phyloP scores from a whole-genome alignment of 2,797 vertebrate genomes.

The Myotis daubentonii region DNA sequence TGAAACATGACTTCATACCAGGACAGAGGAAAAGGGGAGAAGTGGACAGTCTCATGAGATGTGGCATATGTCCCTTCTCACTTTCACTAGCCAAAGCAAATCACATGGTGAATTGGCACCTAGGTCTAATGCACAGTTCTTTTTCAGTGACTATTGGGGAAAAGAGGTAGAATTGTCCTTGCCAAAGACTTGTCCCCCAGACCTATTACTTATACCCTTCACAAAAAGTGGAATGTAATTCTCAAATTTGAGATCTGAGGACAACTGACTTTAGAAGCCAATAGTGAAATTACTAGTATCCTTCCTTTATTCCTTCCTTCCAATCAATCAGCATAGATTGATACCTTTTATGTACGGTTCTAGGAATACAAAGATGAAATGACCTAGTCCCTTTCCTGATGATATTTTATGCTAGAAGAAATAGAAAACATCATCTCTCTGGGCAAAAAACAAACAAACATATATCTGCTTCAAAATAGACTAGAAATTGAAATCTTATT shows the following conservation, averaged over 20 bases:
- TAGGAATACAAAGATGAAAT: slow-evolving; percentile 2
- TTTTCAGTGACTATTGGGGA: background rate
- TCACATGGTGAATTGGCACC: background rate
- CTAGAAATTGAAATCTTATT: slow-evolving; percentile 4
- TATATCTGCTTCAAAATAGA: background rate
- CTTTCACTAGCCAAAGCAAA: background rate
- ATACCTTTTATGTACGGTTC: background rate
- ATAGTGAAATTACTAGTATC: background rate
- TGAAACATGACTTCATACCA: background rate
- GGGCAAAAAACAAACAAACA: background rate
- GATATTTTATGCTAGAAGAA: background rate
- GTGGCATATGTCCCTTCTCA: background rate
- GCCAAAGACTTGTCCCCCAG: background rate
- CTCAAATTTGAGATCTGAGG: background rate
- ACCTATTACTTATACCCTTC: background rate
- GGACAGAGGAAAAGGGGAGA: background rate
- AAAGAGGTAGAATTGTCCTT: background rate
- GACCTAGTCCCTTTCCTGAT: background rate
- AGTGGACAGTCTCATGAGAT: background rate
- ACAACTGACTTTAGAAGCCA: background rate
- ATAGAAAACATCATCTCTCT: background rate
- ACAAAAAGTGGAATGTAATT: background rate
- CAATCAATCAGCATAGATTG: background rate
- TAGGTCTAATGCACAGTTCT: background rate
- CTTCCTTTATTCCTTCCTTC: background rate